phyloP scores from a whole-genome alignment of 2,797 vertebrate species.

The Balearica regulorum region DNA sequence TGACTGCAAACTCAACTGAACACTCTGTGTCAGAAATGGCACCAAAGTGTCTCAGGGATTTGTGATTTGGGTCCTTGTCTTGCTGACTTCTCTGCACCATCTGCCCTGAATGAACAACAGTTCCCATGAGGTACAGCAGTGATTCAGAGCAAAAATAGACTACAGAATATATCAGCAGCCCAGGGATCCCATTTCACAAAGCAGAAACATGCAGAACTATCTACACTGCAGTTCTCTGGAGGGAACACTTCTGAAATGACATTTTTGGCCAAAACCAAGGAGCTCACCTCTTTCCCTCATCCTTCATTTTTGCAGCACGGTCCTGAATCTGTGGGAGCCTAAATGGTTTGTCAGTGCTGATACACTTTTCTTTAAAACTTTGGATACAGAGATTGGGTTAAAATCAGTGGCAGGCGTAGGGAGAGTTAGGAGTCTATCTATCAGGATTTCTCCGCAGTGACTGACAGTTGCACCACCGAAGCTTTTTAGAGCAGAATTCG shows the following conservation, averaged over 20 bases:
- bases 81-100: neutral
- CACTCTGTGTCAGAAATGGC: neutral
- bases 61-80: neutral
- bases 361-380: neutral
- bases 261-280: neutral
- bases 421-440: neutral
- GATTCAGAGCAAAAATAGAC: conserved; percentile 5
- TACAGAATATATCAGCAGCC: neutral
- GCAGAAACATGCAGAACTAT: neutral
- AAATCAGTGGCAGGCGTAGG: neutral
- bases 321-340: neutral
- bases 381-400: neutral
- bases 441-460: neutral
- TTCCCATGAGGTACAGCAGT: neutral
- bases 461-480: neutral
- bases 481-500: neutral
- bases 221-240: neutral
- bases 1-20: neutral
- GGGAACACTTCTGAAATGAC: neutral
- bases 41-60: neutral
- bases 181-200: neutral
- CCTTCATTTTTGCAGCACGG: neutral
- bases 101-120: neutral
- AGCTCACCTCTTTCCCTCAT: neutral
- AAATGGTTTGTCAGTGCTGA: neutral